Base-by-base conservation (phyloP, 2,113 vertebrate genomes). In the Urocynchramus pylzowi region DNA sequence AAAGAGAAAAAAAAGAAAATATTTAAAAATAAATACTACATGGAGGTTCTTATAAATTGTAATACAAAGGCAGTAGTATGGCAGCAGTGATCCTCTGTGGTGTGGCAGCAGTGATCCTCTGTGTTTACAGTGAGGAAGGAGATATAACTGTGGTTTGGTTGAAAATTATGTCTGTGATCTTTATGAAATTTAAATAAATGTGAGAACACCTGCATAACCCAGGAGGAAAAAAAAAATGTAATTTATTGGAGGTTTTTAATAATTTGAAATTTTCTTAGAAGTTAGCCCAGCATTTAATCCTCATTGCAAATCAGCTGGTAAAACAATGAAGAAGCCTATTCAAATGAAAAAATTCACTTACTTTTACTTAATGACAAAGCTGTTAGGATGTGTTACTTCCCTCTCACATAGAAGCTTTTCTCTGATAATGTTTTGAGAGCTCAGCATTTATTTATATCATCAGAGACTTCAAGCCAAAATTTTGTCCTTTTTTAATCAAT, bases 391-490 rank as follows among this genome's bases (percentile, higher is more conserved):
- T 69, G 65, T 89, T 53, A 54, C 27, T 63, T 81, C 33, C 13
- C n/a, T 49, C 3, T 59, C 35, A 50, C 16, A 12, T 3, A 42
- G 45, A 61, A 54, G 26, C 7, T 70, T 80, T 87, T 61, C 33
- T 24, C 56, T 91, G 39, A 44, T 74, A 86, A n/a, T 54, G 1
- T 79, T 93, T 69, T 75, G 41, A 77, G 64, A 86, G 2, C 35
- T 93, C 77, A 57, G 26, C 52, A 22, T 88, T 82, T 90, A 30
- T 61, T 70, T 54, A 16, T 70, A 50, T 39, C 60, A 50, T 90
- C 42, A 63, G 89, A 93, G 59, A 83, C 28, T 33, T 90, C 45
- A n/a, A 85, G 61, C 85, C 31, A 88, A 75, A 90, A 57, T 88
- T 70, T 57, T 49, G 9, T 28, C 41, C 64, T 89, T 94, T 77